Evolutionary conservation across 1,140 invertebrate genomes (phyloP).

Genomic region (Drosophila kepulauana): DNA sequence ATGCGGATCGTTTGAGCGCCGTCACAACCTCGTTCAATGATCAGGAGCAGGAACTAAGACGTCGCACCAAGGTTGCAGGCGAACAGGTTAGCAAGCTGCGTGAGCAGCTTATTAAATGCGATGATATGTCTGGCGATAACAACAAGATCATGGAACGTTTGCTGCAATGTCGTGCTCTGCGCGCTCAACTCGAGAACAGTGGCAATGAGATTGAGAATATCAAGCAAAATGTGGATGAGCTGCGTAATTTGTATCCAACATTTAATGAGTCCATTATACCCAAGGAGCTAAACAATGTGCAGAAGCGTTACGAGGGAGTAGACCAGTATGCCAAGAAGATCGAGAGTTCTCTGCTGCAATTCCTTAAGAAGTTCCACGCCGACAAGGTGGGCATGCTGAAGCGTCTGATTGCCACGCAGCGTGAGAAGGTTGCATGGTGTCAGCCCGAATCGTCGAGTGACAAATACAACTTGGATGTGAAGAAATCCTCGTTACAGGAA

Average conservation of each 20-base stretch:
- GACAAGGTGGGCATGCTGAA: constrained; percentile 94
- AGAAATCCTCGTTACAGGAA: constrained; percentile 92
- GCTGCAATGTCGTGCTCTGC: constrained; percentile 90
- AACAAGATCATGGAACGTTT: constrained; percentile 92
- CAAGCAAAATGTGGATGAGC: constrained; percentile 89
- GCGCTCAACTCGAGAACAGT: constrained; percentile 88
- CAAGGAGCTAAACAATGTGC: constrained; percentile 92
- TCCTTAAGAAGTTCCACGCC: constrained; percentile 94
- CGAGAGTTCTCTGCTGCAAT: constrained; percentile 91
- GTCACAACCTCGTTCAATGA: constrained; percentile 90
- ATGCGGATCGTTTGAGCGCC: constrained; percentile 91
- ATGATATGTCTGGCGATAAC: constrained; percentile 95
- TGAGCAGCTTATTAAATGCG: constrained; percentile 95
- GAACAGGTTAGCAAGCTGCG: constrained; percentile 91
- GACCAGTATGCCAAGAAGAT: constrained; percentile 92
- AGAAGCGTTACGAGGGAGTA: constrained; percentile 91
- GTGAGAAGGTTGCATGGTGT: constrained; percentile 97
- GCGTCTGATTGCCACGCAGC: constrained; percentile 91
- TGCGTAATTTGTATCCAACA: constrained; percentile 92
- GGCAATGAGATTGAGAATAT: constrained; percentile 89
- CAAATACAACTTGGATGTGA: constrained; percentile 96
- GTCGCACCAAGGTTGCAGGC: constrained; percentile 89
- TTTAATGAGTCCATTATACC: constrained; percentile 91
- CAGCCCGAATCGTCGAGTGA: constrained; percentile 94
- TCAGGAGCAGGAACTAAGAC: constrained; percentile 90